These are phyloP conservation scores for Ennomos erosarius DNA, from an alignment of 2,888 invertebrate species.

Conservation along the genomic window DNA sequence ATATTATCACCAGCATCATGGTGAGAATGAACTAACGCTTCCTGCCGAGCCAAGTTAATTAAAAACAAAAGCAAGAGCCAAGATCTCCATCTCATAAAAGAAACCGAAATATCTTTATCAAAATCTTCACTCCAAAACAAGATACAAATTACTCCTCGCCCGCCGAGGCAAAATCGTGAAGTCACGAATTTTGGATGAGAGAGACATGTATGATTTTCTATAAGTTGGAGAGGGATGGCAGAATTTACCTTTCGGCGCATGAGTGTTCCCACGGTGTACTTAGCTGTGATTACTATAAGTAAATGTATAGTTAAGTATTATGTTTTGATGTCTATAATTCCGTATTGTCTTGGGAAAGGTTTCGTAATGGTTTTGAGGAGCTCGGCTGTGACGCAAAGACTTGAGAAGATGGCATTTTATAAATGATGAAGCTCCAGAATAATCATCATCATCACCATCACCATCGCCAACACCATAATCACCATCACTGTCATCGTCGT, in stretches of 20 bases:
- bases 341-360: conserved; percentile 34
- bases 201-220: conserved; percentile 39
- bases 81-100: conserved; percentile 10
- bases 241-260: conserved; percentile 50
- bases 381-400: background rate
- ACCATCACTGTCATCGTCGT: too few species aligned
- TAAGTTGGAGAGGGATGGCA: conserved; percentile 41
- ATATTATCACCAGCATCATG: too few species aligned
- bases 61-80: background rate
- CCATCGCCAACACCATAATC: too few species aligned
- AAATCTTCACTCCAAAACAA: conserved; percentile 55
- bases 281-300: conserved; percentile 44
- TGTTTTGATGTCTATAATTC: conserved; percentile 28
- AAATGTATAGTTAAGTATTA: conserved; percentile 26
- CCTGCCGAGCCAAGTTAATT: too few species aligned
- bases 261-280: conserved; percentile 62
- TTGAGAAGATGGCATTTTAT: background rate
- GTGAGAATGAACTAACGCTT: too few species aligned
- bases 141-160: conserved; percentile 56
- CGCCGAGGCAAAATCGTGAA: conserved; percentile 64
- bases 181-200: conserved; percentile 71
- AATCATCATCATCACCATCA: too few species aligned
- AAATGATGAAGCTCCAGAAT: too few species aligned
- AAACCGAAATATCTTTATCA: conserved; percentile 52
- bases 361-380: conserved; percentile 3